Conservation (phyloP, 2,113 vertebrate genomes). For the Nestor notabilis region DNA sequence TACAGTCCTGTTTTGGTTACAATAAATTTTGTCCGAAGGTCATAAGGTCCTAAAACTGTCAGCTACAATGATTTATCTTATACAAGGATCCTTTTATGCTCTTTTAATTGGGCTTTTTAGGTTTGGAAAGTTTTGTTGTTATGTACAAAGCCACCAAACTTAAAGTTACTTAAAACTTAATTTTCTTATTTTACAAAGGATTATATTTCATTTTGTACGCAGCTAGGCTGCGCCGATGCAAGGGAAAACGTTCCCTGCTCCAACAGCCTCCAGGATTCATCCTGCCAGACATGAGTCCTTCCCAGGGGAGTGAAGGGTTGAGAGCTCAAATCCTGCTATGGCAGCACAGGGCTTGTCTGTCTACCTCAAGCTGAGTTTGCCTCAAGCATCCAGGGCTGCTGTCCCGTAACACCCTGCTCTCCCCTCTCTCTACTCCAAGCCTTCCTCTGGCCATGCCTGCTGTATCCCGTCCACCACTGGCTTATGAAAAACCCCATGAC, state of each 20-base stretch:
- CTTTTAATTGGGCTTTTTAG: too few species aligned
- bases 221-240: neutral
- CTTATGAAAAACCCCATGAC: neutral
- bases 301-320: neutral
- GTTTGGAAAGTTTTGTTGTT: too few species aligned
- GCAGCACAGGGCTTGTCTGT: neutral
- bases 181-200: too few species aligned
- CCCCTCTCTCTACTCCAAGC: neutral
- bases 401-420: neutral
- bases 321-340: neutral
- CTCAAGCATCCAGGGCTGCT: neutral
- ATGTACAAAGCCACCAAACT: too few species aligned
- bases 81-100: too few species aligned
- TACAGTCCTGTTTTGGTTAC: too few species aligned
- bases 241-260: neutral
- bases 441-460: neutral
- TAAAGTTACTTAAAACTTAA: too few species aligned
- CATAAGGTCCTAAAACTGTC: too few species aligned
- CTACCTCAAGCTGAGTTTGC: neutral
- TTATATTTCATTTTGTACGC: too few species aligned
- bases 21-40: too few species aligned
- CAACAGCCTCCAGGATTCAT: fast-evolving
- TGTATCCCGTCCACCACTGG: neutral
- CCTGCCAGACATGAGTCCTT: neutral
- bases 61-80: too few species aligned